Conservation (phyloP, 2,113 vertebrate species). For the Pyrgilauda ruficollis region DNA sequence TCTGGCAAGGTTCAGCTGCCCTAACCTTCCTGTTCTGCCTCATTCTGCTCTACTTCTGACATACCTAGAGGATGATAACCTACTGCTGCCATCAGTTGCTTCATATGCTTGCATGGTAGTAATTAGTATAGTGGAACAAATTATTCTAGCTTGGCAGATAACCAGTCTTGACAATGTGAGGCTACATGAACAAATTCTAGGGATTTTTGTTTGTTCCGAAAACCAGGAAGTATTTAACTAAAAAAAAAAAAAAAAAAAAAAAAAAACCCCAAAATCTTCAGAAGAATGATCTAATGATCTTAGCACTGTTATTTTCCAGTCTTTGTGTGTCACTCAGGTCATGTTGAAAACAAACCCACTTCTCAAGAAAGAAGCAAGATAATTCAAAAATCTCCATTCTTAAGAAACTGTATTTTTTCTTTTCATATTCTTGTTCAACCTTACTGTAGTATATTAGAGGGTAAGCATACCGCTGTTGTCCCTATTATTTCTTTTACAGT, state of each 20-base stretch:
- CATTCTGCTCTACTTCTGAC: constrained; percentile 20
- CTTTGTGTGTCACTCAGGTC: background rate
- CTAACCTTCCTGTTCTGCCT: background rate
- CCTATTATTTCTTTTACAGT: background rate
- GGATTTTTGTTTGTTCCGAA: constrained; percentile 2
- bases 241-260: background rate
- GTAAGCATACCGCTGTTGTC: background rate
- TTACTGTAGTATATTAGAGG: background rate
- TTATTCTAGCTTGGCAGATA: constrained; percentile 7
- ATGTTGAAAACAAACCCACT: background rate
- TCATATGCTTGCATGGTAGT: background rate
- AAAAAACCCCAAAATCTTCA: background rate
- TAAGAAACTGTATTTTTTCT: background rate
- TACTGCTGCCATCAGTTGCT: background rate
- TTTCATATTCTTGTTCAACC: background rate
- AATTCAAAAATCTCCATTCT: background rate
- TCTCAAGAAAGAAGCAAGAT: background rate
- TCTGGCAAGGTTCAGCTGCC: background rate
- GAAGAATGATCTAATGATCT: background rate
- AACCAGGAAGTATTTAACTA: background rate
- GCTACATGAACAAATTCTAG: background rate
- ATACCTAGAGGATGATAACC: constrained; percentile 3
- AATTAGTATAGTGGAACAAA: constrained; percentile 12
- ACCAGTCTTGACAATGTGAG: background rate
- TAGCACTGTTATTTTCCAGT: background rate